Percentiles rank a stretch among this genome's conserved stretches.
Evolutionary conservation across 2,113 vertebrate genomes (phyloP).

Genomic region (Sula dactylatra): DNA sequence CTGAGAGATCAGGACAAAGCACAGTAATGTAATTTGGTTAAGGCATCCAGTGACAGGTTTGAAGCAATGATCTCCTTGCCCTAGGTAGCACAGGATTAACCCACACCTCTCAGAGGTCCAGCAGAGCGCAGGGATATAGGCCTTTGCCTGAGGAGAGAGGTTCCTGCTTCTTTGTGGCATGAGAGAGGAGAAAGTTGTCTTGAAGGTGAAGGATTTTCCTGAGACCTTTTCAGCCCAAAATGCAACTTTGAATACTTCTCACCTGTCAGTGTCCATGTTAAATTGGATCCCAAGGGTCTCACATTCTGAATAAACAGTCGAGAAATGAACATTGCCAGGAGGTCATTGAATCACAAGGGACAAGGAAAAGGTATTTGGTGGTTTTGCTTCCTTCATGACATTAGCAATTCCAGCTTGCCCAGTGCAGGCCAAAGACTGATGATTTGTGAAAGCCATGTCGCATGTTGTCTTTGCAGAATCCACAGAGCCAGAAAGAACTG

Average conservation of each 20-base stretch:
- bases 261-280: not conserved
- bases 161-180: not conserved
- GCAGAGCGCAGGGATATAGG: not conserved
- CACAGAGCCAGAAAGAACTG: not conserved
- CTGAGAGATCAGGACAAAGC: not conserved
- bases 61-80: not conserved
- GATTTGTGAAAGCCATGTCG: not conserved
- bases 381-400: not conserved
- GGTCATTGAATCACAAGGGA: not conserved
- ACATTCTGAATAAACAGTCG: not conserved
- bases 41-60: not conserved
- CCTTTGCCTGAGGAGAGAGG: not conserved
- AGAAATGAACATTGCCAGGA: not conserved
- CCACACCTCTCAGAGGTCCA: not conserved
- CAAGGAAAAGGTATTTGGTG: not conserved
- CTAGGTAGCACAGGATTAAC: not conserved
- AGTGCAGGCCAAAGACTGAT: not conserved
- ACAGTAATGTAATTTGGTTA: not conserved
- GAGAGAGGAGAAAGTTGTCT: not conserved
- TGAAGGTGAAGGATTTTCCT: not conserved
- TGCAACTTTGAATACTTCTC: not conserved
- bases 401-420: not conserved
- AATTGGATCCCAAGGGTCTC: not conserved
- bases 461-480: not conserved
- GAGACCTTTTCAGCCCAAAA: not conserved